Conservation (phyloP, 1,140 invertebrate genomes). For the Eurosta solidaginis region DNA sequence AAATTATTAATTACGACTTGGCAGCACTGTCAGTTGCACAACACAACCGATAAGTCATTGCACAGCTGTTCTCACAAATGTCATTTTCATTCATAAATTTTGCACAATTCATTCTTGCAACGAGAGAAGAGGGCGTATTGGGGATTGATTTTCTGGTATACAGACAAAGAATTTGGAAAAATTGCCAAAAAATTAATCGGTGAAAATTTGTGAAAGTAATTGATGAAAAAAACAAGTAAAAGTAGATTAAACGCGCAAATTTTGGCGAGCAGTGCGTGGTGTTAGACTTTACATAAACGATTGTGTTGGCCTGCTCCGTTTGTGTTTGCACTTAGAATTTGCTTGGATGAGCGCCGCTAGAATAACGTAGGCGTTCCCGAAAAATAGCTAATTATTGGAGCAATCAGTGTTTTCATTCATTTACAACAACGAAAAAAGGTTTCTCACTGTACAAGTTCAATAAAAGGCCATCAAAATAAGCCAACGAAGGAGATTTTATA, state of each 20-base stretch:
- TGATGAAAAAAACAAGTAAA: not conserved
- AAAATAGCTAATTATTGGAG: not conserved
- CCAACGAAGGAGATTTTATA: slow-evolving; percentile 24
- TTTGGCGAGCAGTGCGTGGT: not conserved
- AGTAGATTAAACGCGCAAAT: no score
- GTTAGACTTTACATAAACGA: not conserved
- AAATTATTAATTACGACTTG: not conserved
- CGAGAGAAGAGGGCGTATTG: not conserved
- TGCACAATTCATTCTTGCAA: not conserved
- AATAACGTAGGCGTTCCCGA: not conserved
- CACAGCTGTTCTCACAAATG: slow-evolving; percentile 16
- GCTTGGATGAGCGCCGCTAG: not conserved
- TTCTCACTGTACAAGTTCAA: slow-evolving; percentile 5
- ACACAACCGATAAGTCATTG: no score
- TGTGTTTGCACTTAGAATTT: not conserved
- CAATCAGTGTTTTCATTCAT: not conserved
- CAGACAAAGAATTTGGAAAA: slow-evolving; percentile 1
- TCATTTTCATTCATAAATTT: slow-evolving; percentile 22
- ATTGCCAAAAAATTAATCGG: not conserved
- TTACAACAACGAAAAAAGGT: not conserved
- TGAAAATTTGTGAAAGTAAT: not conserved
- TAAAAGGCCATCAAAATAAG: slow-evolving; percentile 15
- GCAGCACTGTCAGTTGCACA: not conserved
- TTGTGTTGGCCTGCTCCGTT: slow-evolving; percentile 11
- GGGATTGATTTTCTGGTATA: not conserved